These are phyloP conservation scores for Sprattus sprattus DNA, from an alignment of 2,113 vertebrate species.

Conservation along the genomic window DNA sequence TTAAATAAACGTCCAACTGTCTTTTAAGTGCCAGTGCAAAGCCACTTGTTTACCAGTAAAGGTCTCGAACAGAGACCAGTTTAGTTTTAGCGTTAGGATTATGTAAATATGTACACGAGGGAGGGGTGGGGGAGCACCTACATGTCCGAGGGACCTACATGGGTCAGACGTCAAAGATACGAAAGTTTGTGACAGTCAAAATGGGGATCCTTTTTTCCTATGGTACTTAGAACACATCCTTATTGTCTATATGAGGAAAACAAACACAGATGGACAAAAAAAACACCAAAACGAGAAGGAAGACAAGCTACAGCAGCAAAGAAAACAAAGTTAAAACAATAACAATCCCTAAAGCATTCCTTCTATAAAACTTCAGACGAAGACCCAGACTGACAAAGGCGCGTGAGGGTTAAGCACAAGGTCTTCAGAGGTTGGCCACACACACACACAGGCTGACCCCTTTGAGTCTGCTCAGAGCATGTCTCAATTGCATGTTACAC, in stretches of 20 bases:
- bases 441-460: not conserved
- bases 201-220: not conserved
- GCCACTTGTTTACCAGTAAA: not conserved
- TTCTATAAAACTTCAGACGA: constrained; percentile 2
- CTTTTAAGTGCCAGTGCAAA: not conserved
- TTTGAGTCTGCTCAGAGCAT: not conserved
- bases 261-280: not conserved
- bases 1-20: not conserved
- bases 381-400: not conserved
- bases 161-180: not conserved
- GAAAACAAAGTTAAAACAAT: constrained; percentile 8
- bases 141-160: not conserved
- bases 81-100: constrained; percentile 7
- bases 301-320: constrained; percentile 7
- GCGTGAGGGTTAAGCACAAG: not conserved
- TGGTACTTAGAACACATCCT: not conserved
- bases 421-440: constrained; percentile 17
- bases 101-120: not conserved
- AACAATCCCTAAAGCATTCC: constrained; percentile 2
- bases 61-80: not conserved
- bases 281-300: not conserved
- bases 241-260: not conserved
- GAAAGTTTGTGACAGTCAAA: not conserved
- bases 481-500: constrained; percentile 9
- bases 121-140: not conserved